Evolutionary conservation across 2,888 invertebrate genomes (phyloP), one percentile per base, ranked within the genome.

Genomic region (Tenthredo livida): DNA sequence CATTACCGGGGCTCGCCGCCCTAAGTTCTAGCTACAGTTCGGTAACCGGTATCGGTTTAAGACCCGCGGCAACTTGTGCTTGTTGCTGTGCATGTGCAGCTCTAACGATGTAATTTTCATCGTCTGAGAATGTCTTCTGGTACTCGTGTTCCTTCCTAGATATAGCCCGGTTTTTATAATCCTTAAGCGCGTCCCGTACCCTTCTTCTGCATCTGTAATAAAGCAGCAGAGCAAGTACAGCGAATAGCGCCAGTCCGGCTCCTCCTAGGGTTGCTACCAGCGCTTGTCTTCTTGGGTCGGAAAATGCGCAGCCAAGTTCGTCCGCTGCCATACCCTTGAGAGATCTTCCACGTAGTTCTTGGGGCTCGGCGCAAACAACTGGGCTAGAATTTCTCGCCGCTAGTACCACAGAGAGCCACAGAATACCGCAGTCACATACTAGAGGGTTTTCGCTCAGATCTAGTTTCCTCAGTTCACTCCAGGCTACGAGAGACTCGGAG

Each of bases 11-110:
- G 92, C 94, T 93, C 95, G 97, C 97, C 96, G 97, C 97, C 97
- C 97, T 97, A 94, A 97, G 97, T 95, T 97, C 97, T 97, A 97
- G 97, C 97, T 97, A 98, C 97, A 98, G 97, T 93, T 97, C 98
- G 95, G 98, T 98, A 91, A 97, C 97, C 89, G 98, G 98, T 91
- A 97, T 97, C 29, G 97, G 97, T 92, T 96, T 95, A 87, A 94
- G 93, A 91, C 95, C 91, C 80, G 91, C 87, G 33, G 90, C 88
- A 25, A 91, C 88, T 88, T 85, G 90, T 85, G 80, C 89, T 85
- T 86, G 89, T 86, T 67, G 88, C 33, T 93, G 94, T 85, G 94
- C 94, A 91, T 95, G 95, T 87, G 96, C 95, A 84, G 96, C 95
- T 85, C 96, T 95, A 87, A 96, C 96, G 91, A 96, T 96, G 94